Conservation (phyloP, 2,888 invertebrate species). For the Petrophora chlorosata region DNA sequence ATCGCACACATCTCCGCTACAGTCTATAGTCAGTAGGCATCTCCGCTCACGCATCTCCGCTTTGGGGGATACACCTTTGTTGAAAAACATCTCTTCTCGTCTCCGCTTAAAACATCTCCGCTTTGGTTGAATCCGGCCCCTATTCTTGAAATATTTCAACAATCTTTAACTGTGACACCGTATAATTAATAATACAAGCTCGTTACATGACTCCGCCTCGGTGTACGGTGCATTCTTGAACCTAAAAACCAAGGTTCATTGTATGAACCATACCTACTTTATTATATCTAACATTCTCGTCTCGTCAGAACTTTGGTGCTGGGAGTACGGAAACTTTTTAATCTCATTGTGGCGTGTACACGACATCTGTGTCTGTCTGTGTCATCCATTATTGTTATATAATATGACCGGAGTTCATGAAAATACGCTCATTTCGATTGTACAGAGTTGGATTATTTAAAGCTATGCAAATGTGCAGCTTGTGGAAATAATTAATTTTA, state of each 20-base stretch:
- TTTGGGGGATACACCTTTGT: too few species aligned
- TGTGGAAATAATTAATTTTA: not conserved
- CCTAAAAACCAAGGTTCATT: not conserved
- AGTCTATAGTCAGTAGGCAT: too few species aligned
- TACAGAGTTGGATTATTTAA: not conserved
- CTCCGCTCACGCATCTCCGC: too few species aligned
- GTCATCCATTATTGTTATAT: slow-evolving; percentile 14
- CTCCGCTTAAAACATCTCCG: too few species aligned
- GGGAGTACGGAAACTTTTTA: slow-evolving; percentile 28
- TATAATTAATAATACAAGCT: too few species aligned
- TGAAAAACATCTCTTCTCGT: too few species aligned
- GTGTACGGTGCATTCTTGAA: not conserved
- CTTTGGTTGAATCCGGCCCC: too few species aligned
- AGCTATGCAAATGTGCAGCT: not conserved
- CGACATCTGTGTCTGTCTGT: slow-evolving; percentile 9
- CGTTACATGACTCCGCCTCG: too few species aligned
- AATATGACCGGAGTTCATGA: slow-evolving; percentile 10
- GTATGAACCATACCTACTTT: slow-evolving; percentile 3
- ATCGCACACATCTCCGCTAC: too few species aligned
- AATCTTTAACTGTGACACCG: too few species aligned
- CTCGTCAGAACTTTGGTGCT: slow-evolving; percentile 8
- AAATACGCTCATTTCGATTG: slow-evolving; percentile 2
- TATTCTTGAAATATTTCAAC: too few species aligned
- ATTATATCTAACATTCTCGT: slow-evolving; percentile 17
- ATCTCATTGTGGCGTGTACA: slow-evolving; percentile 30